Evolutionary conservation across 2,888 invertebrate species (phyloP).

Genomic region (Dicyrtoma fusca): DNA sequence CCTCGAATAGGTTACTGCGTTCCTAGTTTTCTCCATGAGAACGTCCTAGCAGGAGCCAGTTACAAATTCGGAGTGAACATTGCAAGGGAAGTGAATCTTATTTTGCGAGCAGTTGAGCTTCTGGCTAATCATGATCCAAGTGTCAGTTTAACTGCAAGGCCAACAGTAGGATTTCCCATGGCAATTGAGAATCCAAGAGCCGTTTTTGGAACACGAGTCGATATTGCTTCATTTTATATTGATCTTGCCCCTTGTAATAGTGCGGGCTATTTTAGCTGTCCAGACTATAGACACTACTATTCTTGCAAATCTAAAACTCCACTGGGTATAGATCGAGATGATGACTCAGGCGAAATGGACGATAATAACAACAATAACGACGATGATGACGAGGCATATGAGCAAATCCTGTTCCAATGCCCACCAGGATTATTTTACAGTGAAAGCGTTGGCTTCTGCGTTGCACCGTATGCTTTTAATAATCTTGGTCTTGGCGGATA

Average conservation of each 20-base stretch:
- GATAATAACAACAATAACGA: slow-evolving; percentile 33
- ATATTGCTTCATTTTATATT: slow-evolving; percentile 26
- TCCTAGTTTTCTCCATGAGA: slow-evolving; percentile 47
- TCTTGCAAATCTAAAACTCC: slow-evolving; percentile 37
- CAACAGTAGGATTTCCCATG: slow-evolving; percentile 14
- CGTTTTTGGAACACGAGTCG: slow-evolving; percentile 43
- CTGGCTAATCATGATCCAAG: slow-evolving; percentile 23
- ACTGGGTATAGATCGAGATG: slow-evolving; percentile 34
- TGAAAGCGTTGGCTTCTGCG: slow-evolving; percentile 48
- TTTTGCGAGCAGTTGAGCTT: slow-evolving; percentile 27
- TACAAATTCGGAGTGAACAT: slow-evolving; percentile 49
- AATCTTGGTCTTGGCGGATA: slow-evolving; percentile 38
- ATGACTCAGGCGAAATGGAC: slow-evolving; percentile 41
- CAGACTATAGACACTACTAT: slow-evolving; percentile 52
- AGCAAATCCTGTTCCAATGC: slow-evolving; percentile 44
- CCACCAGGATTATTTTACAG: slow-evolving; percentile 48
- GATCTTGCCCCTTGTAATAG: slow-evolving; percentile 42
- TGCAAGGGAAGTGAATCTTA: slow-evolving; percentile 37
- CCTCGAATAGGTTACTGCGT: slow-evolving; percentile 46
- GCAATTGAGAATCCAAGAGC: slow-evolving; percentile 27
- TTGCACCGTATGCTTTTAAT: slow-evolving; percentile 48
- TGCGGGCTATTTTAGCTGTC: slow-evolving; percentile 43
- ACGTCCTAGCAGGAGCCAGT: slow-evolving; percentile 45
- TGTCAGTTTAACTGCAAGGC: slow-evolving; percentile 18
- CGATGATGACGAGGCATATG: slow-evolving; percentile 42